Conservation (phyloP, 2,888 invertebrate genomes). For the Ophonus ardosiacus region DNA sequence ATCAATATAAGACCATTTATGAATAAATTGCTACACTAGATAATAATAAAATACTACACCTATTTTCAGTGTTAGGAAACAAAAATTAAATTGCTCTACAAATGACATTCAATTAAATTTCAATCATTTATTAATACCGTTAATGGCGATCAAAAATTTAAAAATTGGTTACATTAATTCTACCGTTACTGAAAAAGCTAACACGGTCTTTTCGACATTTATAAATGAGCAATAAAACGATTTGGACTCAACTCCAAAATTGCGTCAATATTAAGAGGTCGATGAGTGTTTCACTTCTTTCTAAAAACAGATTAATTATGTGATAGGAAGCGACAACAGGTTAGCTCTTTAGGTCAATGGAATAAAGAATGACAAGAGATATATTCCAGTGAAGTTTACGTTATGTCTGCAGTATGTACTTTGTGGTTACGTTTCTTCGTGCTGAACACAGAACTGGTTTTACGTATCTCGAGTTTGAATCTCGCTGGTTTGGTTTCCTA, state of each 20-base stretch:
- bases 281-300: not conserved
- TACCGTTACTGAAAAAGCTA: slow-evolving; percentile 14
- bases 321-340: slow-evolving; percentile 17
- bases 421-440: not conserved
- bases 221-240: slow-evolving; percentile 29
- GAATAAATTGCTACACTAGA: not conserved
- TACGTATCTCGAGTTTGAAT: slow-evolving; percentile 21
- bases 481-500: not conserved
- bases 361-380: not conserved
- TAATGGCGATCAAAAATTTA: slow-evolving; percentile 18
- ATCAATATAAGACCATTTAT: slow-evolving; percentile 10
- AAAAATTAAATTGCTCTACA: slow-evolving; percentile 13
- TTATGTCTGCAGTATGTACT: not conserved
- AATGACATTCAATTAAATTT: slow-evolving; percentile 19
- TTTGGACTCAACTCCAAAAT: not conserved
- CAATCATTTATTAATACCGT: slow-evolving; percentile 26
- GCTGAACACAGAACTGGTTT: slow-evolving; percentile 12
- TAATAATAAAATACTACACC: slow-evolving; percentile 11
- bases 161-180: slow-evolving; percentile 11
- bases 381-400: not conserved
- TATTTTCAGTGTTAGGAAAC: not conserved
- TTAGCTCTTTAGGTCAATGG: slow-evolving; percentile 39
- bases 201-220: slow-evolving; percentile 17
- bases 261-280: not conserved
- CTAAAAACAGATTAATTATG: slow-evolving; percentile 17